Base-by-base conservation (phyloP, 2,797 vertebrate genomes). In the Numenius phaeopus region DNA sequence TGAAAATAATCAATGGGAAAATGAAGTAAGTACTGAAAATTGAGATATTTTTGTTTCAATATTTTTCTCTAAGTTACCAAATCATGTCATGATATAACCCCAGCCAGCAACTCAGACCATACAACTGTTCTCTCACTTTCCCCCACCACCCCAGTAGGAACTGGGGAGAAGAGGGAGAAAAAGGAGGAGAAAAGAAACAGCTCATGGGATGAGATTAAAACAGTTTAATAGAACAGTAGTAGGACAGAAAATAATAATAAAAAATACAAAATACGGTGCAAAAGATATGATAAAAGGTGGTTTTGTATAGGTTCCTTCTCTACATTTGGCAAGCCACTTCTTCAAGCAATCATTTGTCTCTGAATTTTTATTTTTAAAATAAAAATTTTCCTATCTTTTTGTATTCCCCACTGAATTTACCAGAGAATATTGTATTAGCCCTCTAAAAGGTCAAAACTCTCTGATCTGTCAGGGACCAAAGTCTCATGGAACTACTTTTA, bases 401-500 rank as follows among this genome's bases (percentile, higher is more conserved):
- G 16, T 80, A 32, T 65, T 69, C 29, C 11, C 2, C 6, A 23
- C 3, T 27, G 24, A 80, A 22, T 61, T 88, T 73, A 16, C 42
- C 11, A 30, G 15, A 42, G 3, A 52, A 52, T 30, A 37, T 23
- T 37, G 1, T 34, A 40, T 70, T 72, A 37, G 65, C 6, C 7
- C 2, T 62, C 55, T 59, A 30, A 5, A n/a, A 59, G 32, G 46
- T 69, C 27, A 90, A 76, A 92, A 50, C 11, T 27, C 7, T 49
- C 30, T 71, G 21, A 59, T 64, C 10, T 3, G 0, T 27, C 23
- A 67, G 18, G 21, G 9, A 27, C 47, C 1, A 1, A 52, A n/a
- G 26, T 58, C 49, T 89, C n/a, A 26, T 18, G 11, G 13, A 54
- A 46, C 14, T 40, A 58, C 34, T 46, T 78, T 54, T 34, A 71